These are phyloP conservation scores for Pogona vitticeps DNA, from an alignment of 2,113 vertebrate genomes.

Conservation along the genomic window DNA sequence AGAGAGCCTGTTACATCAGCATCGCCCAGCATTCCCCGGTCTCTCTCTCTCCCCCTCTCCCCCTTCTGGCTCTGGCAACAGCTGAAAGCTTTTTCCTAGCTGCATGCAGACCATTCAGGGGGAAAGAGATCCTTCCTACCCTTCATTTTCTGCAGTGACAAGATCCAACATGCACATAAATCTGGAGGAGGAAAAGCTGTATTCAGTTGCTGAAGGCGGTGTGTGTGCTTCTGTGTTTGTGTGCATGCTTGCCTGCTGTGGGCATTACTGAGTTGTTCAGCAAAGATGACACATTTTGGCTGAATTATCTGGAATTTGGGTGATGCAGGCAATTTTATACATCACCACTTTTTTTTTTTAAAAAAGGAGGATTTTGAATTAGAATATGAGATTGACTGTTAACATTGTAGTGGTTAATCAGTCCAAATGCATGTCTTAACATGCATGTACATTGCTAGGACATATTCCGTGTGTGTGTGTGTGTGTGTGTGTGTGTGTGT, in stretches of 20 bases:
- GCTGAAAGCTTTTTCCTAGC: constrained; percentile 32
- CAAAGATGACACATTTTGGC: background rate
- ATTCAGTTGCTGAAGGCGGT: too few relatives aligned
- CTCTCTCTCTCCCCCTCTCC: constrained; percentile 28
- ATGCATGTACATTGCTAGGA: background rate
- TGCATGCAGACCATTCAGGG: constrained; percentile 27
- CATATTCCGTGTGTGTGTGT: background rate
- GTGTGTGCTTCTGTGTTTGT: background rate
- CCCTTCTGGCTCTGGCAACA: constrained; percentile 37
- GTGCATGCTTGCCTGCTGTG: too few relatives aligned
- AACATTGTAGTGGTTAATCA: background rate
- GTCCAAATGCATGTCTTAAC: background rate
- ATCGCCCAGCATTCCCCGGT: constrained; percentile 73
- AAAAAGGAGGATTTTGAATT: background rate
- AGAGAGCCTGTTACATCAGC: constrained; percentile 82
- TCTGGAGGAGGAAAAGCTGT: background rate
- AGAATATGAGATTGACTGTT: background rate
- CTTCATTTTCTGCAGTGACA: background rate
- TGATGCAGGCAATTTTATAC: background rate
- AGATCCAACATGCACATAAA: background rate
- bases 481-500: too few relatives aligned
- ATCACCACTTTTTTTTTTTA: background rate
- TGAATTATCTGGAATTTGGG: background rate
- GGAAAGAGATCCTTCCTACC: background rate
- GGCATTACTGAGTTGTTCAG: background rate